Base-by-base conservation (phyloP, 2,113 vertebrate species). In the Aleadryas rufinucha region DNA sequence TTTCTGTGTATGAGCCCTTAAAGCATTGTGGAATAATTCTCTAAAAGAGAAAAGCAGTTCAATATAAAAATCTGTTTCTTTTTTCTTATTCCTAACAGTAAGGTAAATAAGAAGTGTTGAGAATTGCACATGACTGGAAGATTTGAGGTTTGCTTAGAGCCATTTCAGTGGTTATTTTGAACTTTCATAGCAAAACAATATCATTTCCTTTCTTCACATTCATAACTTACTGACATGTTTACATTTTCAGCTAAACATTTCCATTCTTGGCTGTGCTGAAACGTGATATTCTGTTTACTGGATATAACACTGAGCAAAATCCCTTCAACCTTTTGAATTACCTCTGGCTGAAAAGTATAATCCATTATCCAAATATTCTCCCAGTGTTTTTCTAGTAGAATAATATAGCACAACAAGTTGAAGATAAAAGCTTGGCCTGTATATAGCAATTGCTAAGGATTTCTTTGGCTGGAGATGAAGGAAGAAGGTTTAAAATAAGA, bases 291-390 rank as follows among this genome's bases (percentile, higher is more conserved):
- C 69, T 93, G 57, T 93, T 96, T 93, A 70, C 76, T 89, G 72
- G 18, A 66, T 81, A 31, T 78, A 94, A 89, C 47, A 74, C 44
- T 80, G 82, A 88, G 63, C 39, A 95, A 97, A 93, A 93, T 91
- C 71, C 52, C 68, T 91, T 83, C 87, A 95, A 91, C 85, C 61
- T 93, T 93, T 91, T 50, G 66, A 94, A 85, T 95, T 93, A 83
- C 84, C 66, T 93, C 75, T 77, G 82, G 68, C 89, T 96, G 90
- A 90, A 94, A 95, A 94, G 31, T 63, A 86, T 93, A 93, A 97
- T 92, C 93, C 71, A 59, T 97, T 97, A 97, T 70, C 92, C 92
- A 97, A 96, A 96, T 93, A 95, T 63, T 77, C 66, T 91, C 35
- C 39, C 50, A 68, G 6, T 93, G 82, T 90, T 95, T 95, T 95